A percentile compares a stretch with the other conserved stretches of the same genome.
These are phyloP conservation scores for Pelosia muscerda DNA, from an alignment of 2,888 invertebrate species.

Conservation along the genomic window DNA sequence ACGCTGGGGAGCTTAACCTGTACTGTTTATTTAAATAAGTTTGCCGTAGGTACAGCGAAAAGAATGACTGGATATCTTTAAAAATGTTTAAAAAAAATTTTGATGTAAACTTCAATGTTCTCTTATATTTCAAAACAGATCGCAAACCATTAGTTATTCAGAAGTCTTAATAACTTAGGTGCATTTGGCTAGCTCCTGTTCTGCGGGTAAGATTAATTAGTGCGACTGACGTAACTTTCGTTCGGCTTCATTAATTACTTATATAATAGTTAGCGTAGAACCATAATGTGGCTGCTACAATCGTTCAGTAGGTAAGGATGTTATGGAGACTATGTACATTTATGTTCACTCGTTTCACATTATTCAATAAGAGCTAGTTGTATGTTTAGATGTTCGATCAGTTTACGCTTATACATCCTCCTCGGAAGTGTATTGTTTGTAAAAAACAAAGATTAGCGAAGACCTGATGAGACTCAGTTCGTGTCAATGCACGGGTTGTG, in stretches of 20 bases:
- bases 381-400: slow-evolving; percentile 26
- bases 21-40: slow-evolving; percentile 1
- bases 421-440: slow-evolving; percentile 21
- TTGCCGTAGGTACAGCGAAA: not conserved
- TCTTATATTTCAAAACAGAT: too few species aligned
- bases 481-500: slow-evolving; percentile 25
- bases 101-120: too few species aligned
- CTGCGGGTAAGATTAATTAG: not conserved
- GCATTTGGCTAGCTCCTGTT: too few species aligned
- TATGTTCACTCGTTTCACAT: not conserved
- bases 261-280: not conserved
- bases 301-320: not conserved
- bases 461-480: slow-evolving; percentile 21
- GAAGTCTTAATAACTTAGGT: too few species aligned
- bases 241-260: not conserved
- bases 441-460: slow-evolving; percentile 25
- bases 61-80: not conserved
- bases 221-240: too few species aligned
- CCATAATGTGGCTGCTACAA: not conserved
- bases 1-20: not conserved
- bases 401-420: slow-evolving; percentile 34
- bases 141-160: too few species aligned
- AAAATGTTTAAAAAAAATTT: too few species aligned
- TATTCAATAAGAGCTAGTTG: slow-evolving; percentile 21
- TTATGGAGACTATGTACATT: not conserved